phyloP scores from a whole-genome alignment of 2,888 invertebrate species.

The Eristalinus aeneus region DNA sequence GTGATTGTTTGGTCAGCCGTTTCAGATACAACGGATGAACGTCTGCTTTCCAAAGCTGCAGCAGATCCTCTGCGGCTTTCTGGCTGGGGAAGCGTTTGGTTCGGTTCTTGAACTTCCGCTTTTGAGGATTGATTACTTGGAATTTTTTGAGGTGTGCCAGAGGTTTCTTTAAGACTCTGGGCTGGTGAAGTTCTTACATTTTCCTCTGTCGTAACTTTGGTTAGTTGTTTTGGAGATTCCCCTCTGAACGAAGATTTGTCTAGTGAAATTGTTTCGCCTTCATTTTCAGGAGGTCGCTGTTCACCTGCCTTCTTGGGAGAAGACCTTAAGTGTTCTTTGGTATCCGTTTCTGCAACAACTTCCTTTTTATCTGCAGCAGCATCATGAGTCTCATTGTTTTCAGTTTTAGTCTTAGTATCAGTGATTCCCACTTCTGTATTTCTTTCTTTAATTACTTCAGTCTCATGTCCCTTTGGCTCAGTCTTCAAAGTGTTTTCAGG shows the following conservation, averaged over 20 bases:
- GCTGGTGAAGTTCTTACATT: not conserved
- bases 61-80: not conserved
- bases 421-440: not conserved
- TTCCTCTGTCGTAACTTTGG: not conserved
- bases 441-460: not conserved
- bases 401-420: not conserved
- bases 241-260: not conserved
- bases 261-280: not conserved
- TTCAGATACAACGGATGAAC: conserved; percentile 29
- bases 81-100: not conserved
- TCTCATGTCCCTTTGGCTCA: not conserved
- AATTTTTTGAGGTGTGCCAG: not conserved
- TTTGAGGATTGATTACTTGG: not conserved
- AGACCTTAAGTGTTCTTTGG: too few species aligned
- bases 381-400: not conserved
- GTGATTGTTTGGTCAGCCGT: conserved; percentile 28
- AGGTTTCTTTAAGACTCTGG: not conserved
- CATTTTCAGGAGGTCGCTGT: not conserved
- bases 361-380: not conserved
- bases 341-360: not conserved
- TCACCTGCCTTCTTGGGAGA: too few species aligned
- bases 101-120: not conserved
- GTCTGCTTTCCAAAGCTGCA: conserved; percentile 6
- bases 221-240: not conserved
- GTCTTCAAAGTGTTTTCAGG: not conserved